Evolutionary conservation across 2,888 invertebrate species (phyloP).

Genomic region (Scaptomyza reducta): DNA sequence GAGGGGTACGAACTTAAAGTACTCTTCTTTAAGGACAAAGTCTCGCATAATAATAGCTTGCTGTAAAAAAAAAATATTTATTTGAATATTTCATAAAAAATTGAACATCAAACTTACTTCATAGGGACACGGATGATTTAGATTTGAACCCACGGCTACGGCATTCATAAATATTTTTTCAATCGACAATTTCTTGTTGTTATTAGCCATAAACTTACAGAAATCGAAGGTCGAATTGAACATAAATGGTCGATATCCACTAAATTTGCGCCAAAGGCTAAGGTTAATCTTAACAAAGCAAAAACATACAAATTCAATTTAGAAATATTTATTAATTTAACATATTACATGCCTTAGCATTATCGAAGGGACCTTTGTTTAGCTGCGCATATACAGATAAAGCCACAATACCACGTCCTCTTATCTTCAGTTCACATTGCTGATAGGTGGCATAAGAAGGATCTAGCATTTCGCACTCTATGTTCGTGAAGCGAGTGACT

Average conservation of each 20-base stretch:
- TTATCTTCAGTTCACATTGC: slow-evolving; percentile 16
- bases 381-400: slow-evolving; percentile 15
- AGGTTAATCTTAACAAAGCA: too few species aligned
- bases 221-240: too few species aligned
- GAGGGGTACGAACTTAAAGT: slow-evolving; percentile 14
- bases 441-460: too few species aligned
- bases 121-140: slow-evolving; percentile 46
- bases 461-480: slow-evolving; percentile 26
- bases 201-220: too few species aligned
- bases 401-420: slow-evolving; percentile 16
- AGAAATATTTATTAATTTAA: too few species aligned
- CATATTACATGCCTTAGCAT: slow-evolving; percentile 32
- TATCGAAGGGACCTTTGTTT: slow-evolving; percentile 6
- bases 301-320: too few species aligned
- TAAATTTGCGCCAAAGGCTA: too few species aligned
- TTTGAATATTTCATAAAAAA: too few species aligned
- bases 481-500: slow-evolving; percentile 19
- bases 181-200: slow-evolving; percentile 7
- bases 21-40: slow-evolving; percentile 23
- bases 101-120: slow-evolving; percentile 11
- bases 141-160: not conserved
- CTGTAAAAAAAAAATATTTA: slow-evolving; percentile 6
- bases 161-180: not conserved
- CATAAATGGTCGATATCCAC: too few species aligned
- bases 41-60: slow-evolving; percentile 22